phyloP scores from a whole-genome alignment of 2,888 invertebrate genomes.

The Polylopha cassiicola region DNA sequence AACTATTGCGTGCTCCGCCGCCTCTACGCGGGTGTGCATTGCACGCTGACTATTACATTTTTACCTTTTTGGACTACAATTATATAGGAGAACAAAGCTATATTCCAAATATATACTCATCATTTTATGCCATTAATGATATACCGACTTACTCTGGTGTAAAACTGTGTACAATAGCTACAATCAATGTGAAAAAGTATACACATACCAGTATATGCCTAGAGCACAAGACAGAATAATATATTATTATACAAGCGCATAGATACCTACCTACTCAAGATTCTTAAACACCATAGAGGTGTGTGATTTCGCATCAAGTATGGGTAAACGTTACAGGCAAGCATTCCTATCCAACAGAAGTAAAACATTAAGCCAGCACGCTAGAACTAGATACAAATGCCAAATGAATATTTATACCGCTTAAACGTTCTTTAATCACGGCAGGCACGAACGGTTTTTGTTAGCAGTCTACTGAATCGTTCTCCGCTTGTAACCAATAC shows the following conservation, averaged over 20 bases:
- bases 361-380: constrained; percentile 49
- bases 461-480: constrained; percentile 28
- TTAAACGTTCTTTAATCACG: constrained; percentile 69
- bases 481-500: constrained; percentile 27
- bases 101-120: too few relatives aligned
- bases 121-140: too few relatives aligned
- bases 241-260: too few relatives aligned
- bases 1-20: constrained; percentile 66
- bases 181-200: not conserved
- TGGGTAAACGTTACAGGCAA: not conserved
- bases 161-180: not conserved
- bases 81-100: too few relatives aligned
- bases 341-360: constrained; percentile 9
- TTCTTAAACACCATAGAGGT: too few relatives aligned
- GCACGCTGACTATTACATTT: constrained; percentile 7
- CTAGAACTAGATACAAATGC: constrained; percentile 42
- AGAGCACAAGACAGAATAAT: too few relatives aligned
- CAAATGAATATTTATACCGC: constrained; percentile 65
- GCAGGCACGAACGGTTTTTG: constrained; percentile 47
- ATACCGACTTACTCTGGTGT: too few relatives aligned
- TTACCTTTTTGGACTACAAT: too few relatives aligned
- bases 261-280: too few relatives aligned
- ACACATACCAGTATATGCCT: constrained; percentile 5
- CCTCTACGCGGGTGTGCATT: constrained; percentile 30
- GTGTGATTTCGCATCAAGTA: too few relatives aligned